Conservation (phyloP, 1,140 invertebrate species). For the Brachionus paranguensis region DNA sequence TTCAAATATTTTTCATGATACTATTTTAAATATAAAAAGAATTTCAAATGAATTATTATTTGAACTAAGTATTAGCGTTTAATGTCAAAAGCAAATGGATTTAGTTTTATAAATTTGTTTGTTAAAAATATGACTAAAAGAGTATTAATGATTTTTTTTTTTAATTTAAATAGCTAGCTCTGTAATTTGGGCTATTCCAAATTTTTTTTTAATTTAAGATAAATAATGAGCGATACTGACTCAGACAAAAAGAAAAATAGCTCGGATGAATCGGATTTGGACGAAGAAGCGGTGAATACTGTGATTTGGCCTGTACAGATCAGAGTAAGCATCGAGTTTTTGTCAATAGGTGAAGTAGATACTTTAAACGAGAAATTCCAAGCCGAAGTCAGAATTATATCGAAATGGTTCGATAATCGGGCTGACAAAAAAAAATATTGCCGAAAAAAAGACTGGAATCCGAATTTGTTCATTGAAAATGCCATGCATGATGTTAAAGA, state of each 20-base stretch:
- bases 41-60: neutral
- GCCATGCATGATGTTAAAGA: constrained; percentile 21
- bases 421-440: neutral
- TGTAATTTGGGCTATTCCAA: neutral
- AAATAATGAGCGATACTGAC: neutral
- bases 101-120: neutral
- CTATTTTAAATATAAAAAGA: neutral
- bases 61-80: neutral
- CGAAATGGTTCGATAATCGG: constrained; percentile 6
- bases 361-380: constrained; percentile 26
- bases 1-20: neutral
- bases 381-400: constrained; percentile 19
- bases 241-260: neutral
- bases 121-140: neutral
- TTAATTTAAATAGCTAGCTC: neutral
- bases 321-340: neutral
- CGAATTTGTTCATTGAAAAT: constrained; percentile 37
- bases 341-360: constrained; percentile 37
- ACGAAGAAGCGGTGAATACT: neutral
- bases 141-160: neutral
- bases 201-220: neutral
- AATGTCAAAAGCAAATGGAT: constrained; percentile 9
- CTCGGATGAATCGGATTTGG: neutral
- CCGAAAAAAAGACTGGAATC: neutral
- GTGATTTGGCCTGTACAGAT: neutral